phyloP scores from a whole-genome alignment of 92 coral and sea anemone genomes.

The Paragorgia papillata region DNA sequence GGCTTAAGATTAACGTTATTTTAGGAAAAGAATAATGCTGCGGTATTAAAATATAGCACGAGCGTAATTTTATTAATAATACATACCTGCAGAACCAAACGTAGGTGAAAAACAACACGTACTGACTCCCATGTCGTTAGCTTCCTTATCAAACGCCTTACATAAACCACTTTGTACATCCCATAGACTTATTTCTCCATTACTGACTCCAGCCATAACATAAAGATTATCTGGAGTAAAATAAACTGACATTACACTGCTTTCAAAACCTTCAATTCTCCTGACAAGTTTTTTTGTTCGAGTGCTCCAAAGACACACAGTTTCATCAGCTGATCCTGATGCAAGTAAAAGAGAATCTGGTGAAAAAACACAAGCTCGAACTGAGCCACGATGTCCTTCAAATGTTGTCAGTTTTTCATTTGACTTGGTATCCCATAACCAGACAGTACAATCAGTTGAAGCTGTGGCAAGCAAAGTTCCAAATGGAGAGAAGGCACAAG shows the following conservation, averaged over 20 bases:
- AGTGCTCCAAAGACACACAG: conserved; percentile 92
- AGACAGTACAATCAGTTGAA: conserved; percentile 87
- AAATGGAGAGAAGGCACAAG: conserved; percentile 93
- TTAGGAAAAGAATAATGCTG: conserved; percentile 3
- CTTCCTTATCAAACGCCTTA: conserved; percentile 75
- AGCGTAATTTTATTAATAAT: no score
- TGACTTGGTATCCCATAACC: conserved; percentile 86
- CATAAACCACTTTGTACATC: conserved; percentile 80
- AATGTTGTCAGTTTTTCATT: conserved; percentile 77
- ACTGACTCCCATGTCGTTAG: conserved; percentile 88
- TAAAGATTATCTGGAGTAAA: conserved; percentile 94
- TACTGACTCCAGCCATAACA: conserved; percentile 84
- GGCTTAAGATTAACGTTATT: no score
- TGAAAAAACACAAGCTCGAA: conserved; percentile 87
- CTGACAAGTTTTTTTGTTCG: conserved; percentile 70
- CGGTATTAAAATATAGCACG: not conserved
- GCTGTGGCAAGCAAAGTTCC: conserved; percentile 95
- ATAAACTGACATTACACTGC: conserved; percentile 83
- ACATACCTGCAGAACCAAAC: conserved; percentile 97
- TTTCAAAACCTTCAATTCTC: conserved; percentile 85
- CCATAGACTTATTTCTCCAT: conserved; percentile 83
- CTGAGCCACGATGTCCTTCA: conserved; percentile 91
- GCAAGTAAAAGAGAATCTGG: conserved; percentile 87
- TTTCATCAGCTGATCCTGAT: conserved; percentile 96
- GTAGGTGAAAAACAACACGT: conserved; percentile 92